Evolutionary conservation across 1,140 invertebrate genomes (phyloP).

Genomic region (Drosophila gunungcola): DNA sequence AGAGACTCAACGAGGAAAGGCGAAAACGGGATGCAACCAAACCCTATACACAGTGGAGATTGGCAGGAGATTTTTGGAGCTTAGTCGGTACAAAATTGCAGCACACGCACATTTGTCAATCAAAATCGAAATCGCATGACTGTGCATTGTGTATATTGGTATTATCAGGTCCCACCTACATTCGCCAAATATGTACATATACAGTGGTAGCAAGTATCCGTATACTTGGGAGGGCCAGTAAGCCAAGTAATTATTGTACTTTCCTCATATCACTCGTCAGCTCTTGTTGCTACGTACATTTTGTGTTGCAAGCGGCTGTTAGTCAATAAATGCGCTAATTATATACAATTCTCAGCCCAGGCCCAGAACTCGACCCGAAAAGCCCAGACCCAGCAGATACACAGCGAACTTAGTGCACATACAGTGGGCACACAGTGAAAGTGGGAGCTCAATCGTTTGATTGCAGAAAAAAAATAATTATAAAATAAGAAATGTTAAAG

Average conservation of each 20-base stretch:
- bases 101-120: conserved; percentile 70
- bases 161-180: conserved; percentile 9
- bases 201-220: conserved; percentile 12
- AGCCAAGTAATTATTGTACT: conserved; percentile 41
- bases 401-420: conserved; percentile 27
- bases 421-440: conserved; percentile 16
- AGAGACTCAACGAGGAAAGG: conserved; percentile 3
- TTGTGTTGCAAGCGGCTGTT: conserved; percentile 59
- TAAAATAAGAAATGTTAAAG: no score
- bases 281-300: conserved; percentile 10
- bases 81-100: conserved; percentile 51
- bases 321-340: conserved; percentile 79
- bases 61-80: neutral
- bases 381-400: conserved; percentile 39
- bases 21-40: conserved; percentile 6
- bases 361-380: conserved; percentile 30
- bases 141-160: conserved; percentile 4
- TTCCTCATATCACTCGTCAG: conserved; percentile 7
- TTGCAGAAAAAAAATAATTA: no score
- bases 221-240: conserved; percentile 23
- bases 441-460: no score
- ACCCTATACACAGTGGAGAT: neutral
- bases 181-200: conserved; percentile 5
- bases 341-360: conserved; percentile 62
- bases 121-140: conserved; percentile 47